Conservation (phyloP, 1,140 invertebrate species). For the Cydia splendana region DNA sequence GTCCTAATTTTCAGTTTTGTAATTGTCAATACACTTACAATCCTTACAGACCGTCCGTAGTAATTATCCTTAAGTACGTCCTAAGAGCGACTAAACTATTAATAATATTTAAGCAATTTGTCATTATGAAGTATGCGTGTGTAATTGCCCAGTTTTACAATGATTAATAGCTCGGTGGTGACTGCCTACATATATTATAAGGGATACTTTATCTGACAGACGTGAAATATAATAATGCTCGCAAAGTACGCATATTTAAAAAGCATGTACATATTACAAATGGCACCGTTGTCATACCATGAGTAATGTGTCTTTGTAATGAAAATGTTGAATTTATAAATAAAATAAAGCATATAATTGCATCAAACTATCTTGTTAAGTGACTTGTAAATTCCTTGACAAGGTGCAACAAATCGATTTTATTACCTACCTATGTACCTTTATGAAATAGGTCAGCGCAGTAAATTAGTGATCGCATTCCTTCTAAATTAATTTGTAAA, state of each 20-base stretch:
- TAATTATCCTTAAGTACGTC: slow-evolving; percentile 7
- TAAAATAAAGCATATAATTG: slow-evolving; percentile 15
- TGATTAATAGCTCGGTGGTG: slow-evolving; percentile 10
- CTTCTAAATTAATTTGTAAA: neutral
- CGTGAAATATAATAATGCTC: slow-evolving; percentile 6
- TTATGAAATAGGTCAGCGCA: slow-evolving; percentile 1
- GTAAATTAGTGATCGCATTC: slow-evolving; percentile 5
- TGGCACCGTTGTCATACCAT: neutral
- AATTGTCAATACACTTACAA: neutral
- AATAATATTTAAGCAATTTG: slow-evolving; percentile 31
- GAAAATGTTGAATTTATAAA: slow-evolving; percentile 2
- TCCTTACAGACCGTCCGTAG: neutral
- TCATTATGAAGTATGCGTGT: slow-evolving; percentile 27
- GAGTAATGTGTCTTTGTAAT: slow-evolving; percentile 15
- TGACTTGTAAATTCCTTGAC: slow-evolving; percentile 21
- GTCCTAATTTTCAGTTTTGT: too few species aligned
- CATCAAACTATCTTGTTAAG: slow-evolving; percentile 13
- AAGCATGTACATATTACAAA: slow-evolving; percentile 1
- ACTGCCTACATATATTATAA: slow-evolving; percentile 6
- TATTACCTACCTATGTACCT: neutral
- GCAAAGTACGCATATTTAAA: slow-evolving; percentile 10
- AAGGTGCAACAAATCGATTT: slow-evolving; percentile 5
- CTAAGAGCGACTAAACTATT: slow-evolving; percentile 23
- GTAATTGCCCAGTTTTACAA: slow-evolving; percentile 27
- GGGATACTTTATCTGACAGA: slow-evolving; percentile 15